phyloP scores from a whole-genome alignment of 2,888 invertebrate species.

The Agrochola macilenta region DNA sequence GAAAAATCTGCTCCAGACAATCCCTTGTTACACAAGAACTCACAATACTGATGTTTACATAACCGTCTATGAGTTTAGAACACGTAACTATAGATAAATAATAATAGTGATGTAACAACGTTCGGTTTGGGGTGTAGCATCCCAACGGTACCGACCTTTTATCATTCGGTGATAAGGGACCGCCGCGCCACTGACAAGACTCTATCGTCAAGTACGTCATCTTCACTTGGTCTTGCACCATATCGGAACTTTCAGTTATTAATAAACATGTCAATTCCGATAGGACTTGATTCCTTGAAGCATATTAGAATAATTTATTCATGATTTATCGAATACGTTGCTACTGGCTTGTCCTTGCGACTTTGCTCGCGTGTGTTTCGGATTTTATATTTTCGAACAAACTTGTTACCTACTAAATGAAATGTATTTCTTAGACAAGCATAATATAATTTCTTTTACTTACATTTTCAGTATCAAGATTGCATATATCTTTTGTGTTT shows the following conservation, averaged over 20 bases:
- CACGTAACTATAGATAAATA: conserved; percentile 30
- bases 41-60: conserved; percentile 33
- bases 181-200: conserved; percentile 25
- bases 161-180: conserved; percentile 60
- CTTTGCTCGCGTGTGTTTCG: not conserved
- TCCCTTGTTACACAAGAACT: conserved; percentile 15
- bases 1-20: conserved; percentile 15
- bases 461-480: not conserved
- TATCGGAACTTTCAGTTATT: conserved; percentile 25
- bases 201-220: conserved; percentile 31
- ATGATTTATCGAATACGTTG: not conserved
- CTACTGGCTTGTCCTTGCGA: not conserved
- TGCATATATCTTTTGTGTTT: not conserved
- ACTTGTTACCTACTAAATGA: not conserved
- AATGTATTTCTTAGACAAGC: not conserved
- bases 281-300: conserved; percentile 1
- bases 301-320: conserved; percentile 31
- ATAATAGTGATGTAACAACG: conserved; percentile 60
- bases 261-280: conserved; percentile 22
- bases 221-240: conserved; percentile 24
- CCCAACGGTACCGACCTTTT: conserved; percentile 61
- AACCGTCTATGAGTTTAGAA: conserved; percentile 23
- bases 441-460: not conserved
- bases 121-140: conserved; percentile 43
- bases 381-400: not conserved